phyloP scores from a whole-genome alignment of 2,888 invertebrate genomes.

The Eremobia ochroleuca region DNA sequence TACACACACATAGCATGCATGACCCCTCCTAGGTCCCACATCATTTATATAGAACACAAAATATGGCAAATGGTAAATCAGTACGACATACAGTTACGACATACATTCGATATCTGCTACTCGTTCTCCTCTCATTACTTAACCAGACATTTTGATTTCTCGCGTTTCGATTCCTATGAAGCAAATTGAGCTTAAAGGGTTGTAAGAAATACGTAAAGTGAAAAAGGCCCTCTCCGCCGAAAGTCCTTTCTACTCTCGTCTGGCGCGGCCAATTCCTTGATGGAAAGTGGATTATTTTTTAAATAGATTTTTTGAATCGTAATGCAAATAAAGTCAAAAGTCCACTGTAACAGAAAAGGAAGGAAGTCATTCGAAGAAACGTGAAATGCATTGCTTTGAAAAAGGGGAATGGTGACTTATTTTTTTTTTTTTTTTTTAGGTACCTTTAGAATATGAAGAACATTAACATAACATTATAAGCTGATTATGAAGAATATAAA shows the following conservation, averaged over 20 bases:
- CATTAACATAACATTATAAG: too few relatives aligned
- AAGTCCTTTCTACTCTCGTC: slow-evolving; percentile 55
- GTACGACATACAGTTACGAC: too few relatives aligned
- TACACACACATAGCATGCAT: too few relatives aligned
- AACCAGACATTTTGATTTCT: slow-evolving; percentile 73
- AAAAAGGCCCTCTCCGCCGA: slow-evolving; percentile 66
- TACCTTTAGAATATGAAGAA: background rate
- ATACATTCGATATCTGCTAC: background rate
- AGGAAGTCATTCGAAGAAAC: slow-evolving; percentile 5
- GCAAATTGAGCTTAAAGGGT: slow-evolving; percentile 85
- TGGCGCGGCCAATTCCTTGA: slow-evolving; percentile 58
- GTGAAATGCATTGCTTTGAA: background rate
- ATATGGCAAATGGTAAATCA: background rate
- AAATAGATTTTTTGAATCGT: slow-evolving; percentile 45
- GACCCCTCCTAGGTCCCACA: background rate
- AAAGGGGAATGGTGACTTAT: background rate
- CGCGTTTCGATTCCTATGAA: slow-evolving; percentile 79
- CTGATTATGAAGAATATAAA: background rate
- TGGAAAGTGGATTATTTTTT: slow-evolving; percentile 55
- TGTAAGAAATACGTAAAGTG: slow-evolving; percentile 79
- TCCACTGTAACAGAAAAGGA: background rate
- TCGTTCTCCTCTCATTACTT: slow-evolving; percentile 59
- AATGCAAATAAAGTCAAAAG: slow-evolving; percentile 18
- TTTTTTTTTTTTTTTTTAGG: too few relatives aligned
- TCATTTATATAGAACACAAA: background rate